Conservation (phyloP, 1,140 invertebrate genomes). For the Pollicipes pollicipes region DNA sequence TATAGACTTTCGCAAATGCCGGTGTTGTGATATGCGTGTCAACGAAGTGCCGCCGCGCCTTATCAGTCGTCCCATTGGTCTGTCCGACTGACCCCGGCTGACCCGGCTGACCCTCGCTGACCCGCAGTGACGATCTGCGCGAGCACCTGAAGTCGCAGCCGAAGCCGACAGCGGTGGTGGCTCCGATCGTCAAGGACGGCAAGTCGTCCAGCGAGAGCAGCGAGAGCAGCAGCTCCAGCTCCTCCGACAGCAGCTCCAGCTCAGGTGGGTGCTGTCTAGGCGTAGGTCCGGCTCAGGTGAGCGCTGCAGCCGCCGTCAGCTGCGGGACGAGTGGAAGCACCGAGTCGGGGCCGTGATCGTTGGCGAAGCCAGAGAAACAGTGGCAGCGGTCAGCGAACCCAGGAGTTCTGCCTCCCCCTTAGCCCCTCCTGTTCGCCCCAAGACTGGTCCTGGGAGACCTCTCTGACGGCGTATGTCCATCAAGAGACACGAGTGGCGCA, state of each 20-base stretch:
- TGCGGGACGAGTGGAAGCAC: no score
- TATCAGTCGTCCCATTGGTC: neutral
- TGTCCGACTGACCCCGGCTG: constrained; percentile 23
- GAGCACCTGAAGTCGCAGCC: constrained; percentile 73
- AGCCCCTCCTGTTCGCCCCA: no score
- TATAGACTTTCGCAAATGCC: neutral
- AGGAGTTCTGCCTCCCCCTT: no score
- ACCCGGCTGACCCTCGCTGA: constrained; percentile 19
- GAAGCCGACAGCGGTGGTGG: constrained; percentile 33
- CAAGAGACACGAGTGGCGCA: no score
- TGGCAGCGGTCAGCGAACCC: neutral
- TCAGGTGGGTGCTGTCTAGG: no score
- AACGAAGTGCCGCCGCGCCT: neutral
- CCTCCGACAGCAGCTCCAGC: constrained; percentile 17
- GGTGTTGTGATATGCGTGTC: neutral
- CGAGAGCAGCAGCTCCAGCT: constrained; percentile 11
- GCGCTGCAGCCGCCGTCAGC: constrained; percentile 9
- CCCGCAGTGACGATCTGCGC: constrained; percentile 55
- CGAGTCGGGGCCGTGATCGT: neutral
- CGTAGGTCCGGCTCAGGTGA: constrained; percentile 15
- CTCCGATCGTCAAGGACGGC: constrained; percentile 15
- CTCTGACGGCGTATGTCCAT: neutral
- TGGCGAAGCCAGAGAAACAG: neutral
- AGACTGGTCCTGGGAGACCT: constrained; percentile 6
- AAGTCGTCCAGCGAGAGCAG: constrained; percentile 10